Percentiles rank a stretch among this genome's conserved stretches.
These are phyloP conservation scores for Yoshiicerus persimilis DNA, from an alignment of 1,140 invertebrate species.

Conservation along the genomic window DNA sequence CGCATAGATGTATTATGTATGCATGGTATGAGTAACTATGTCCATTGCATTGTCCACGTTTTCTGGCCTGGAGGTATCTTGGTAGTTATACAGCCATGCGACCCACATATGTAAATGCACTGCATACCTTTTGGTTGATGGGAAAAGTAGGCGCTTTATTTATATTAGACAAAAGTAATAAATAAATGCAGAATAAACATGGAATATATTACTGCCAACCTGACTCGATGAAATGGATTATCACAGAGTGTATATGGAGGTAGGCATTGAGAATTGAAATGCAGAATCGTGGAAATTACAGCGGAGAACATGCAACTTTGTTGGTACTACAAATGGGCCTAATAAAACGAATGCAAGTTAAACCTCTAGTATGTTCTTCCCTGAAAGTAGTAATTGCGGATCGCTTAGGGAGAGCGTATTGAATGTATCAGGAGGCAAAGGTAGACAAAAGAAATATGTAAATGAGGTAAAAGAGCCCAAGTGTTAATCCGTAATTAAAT, in stretches of 20 bases:
- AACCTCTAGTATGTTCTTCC: background rate
- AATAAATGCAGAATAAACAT: background rate
- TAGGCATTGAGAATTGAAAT: background rate
- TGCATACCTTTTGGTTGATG: background rate
- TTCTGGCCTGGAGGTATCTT: background rate
- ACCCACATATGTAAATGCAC: background rate
- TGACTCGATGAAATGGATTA: background rate
- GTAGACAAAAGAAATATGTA: background rate
- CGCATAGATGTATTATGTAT: background rate
- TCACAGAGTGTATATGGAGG: background rate
- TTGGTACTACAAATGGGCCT: background rate
- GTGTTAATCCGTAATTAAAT: conserved; percentile 7
- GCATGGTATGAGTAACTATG: background rate
- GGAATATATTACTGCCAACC: background rate
- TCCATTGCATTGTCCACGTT: background rate
- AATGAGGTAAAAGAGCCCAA: background rate
- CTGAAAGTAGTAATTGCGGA: background rate
- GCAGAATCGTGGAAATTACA: background rate
- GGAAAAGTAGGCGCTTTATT: background rate
- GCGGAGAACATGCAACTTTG: background rate
- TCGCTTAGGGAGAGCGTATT: background rate
- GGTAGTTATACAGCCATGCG: background rate
- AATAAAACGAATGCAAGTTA: background rate
- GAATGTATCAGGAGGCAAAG: background rate
- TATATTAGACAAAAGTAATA: background rate